phyloP scores from a whole-genome alignment of 2,888 invertebrate genomes.

The Cremastinae sp. region DNA sequence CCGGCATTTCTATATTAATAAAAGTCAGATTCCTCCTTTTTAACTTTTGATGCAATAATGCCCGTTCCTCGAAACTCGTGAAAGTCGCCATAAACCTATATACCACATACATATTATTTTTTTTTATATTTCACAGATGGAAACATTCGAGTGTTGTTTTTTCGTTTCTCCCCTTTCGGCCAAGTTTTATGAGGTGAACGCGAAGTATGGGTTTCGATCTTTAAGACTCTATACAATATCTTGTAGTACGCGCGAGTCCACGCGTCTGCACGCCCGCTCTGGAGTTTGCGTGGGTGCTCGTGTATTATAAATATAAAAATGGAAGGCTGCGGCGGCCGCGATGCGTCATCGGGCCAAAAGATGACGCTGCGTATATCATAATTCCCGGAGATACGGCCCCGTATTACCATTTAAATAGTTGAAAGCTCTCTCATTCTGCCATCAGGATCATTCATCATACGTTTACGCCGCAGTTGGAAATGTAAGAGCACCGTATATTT shows the following conservation, averaged over 20 bases:
- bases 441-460: constrained; percentile 47
- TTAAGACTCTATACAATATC: constrained; percentile 48
- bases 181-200: constrained; percentile 54
- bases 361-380: constrained; percentile 57
- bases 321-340: constrained; percentile 23
- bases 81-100: constrained; percentile 52
- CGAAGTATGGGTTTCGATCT: constrained; percentile 47
- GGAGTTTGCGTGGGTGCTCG: constrained; percentile 30
- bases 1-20: constrained; percentile 15
- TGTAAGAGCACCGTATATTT: not conserved
- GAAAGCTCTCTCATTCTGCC: constrained; percentile 50
- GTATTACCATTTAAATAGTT: constrained; percentile 59
- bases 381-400: constrained; percentile 40
- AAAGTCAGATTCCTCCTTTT: constrained; percentile 38
- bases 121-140: constrained; percentile 2
- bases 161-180: constrained; percentile 7
- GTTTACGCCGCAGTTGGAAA: not conserved
- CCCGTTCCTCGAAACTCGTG: constrained; percentile 51
- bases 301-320: constrained; percentile 48
- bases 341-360: constrained; percentile 49
- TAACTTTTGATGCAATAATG: constrained; percentile 29
- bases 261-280: not conserved
- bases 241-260: constrained; percentile 16
- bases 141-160: constrained; percentile 1
- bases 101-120: too few relatives aligned